Evolutionary conservation across 2,797 vertebrate genomes (phyloP).

Genomic region (Gastrophryne carolinensis): DNA sequence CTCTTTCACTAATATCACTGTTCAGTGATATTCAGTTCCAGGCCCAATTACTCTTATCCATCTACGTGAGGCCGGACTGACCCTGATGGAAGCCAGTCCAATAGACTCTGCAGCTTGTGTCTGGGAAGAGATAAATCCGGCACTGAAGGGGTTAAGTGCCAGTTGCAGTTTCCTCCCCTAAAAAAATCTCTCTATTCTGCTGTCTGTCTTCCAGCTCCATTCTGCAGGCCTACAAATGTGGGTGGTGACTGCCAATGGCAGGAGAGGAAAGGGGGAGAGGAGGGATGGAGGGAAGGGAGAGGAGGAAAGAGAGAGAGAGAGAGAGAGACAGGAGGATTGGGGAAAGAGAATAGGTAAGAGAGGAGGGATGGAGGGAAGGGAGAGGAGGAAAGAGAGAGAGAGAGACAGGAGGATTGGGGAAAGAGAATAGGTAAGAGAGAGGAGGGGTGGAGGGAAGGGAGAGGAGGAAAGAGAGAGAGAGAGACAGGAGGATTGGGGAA

Average conservation of each 20-base stretch:
- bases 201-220: not conserved
- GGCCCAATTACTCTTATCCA: too few species aligned
- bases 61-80: too few species aligned
- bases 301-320: not conserved
- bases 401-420: not conserved
- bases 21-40: too few species aligned
- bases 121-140: not conserved
- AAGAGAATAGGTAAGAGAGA: not conserved
- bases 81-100: too few species aligned
- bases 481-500: too few species aligned
- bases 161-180: not conserved
- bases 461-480: not conserved
- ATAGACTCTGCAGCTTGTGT: not conserved
- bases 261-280: not conserved
- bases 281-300: not conserved
- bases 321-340: too few species aligned
- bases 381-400: not conserved
- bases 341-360: not conserved
- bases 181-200: not conserved
- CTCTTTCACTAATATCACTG: too few species aligned
- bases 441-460: not conserved
- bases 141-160: not conserved
- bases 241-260: not conserved
- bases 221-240: constrained; percentile 10
- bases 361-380: not conserved